Evolutionary conservation across 2,797 vertebrate genomes (phyloP), one percentile per base, ranked within the genome.

Genomic region (Argentina silus): DNA sequence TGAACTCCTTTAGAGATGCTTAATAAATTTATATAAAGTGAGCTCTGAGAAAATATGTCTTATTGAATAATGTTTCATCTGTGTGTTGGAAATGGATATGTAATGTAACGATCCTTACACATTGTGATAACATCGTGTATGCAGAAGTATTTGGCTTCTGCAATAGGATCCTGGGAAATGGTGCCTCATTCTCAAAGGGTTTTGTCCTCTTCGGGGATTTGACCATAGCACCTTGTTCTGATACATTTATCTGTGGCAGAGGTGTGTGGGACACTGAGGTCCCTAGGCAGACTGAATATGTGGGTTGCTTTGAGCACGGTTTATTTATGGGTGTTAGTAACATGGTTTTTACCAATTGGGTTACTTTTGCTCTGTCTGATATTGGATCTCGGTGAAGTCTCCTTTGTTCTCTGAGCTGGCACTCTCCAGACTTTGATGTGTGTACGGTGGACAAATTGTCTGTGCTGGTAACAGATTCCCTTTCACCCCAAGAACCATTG

Each of bases 81-180:
- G 9, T 45, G 42, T 21, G 3, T 7, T 68, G n/a, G n/a, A n/a
- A n/a, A n/a, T n/a, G n/a, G n/a, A n/a, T n/a, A n/a, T n/a, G n/a
- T n/a, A 8, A 44, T 69, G 6, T 11, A 45, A 14, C 36, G 43
- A 43, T 56, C 78, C 85, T 87, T 75, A 88, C 86, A 72, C 63
- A 74, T 7, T 81, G 80, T n/a, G 81, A 85, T 72, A 72, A 65
- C 53, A 78, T 63, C 0, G 72, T 47, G 9, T 75, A 50, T 82
- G 59, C 4, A 61, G 71, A 78, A 15, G 71, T 62, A 27, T 55
- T 73, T 55, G 23, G 70, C 50, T 81, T 65, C 48, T 63, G 15
- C 3, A 0, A 59, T 15, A 43, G 63, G 10, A 64, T 68, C 48
- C 48, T 62, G 11, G 71, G 67, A 69, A 71, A 72, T 47, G 60